These are phyloP conservation scores for Strigops habroptila DNA, from an alignment of 2,113 vertebrate species.

Conservation along the genomic window DNA sequence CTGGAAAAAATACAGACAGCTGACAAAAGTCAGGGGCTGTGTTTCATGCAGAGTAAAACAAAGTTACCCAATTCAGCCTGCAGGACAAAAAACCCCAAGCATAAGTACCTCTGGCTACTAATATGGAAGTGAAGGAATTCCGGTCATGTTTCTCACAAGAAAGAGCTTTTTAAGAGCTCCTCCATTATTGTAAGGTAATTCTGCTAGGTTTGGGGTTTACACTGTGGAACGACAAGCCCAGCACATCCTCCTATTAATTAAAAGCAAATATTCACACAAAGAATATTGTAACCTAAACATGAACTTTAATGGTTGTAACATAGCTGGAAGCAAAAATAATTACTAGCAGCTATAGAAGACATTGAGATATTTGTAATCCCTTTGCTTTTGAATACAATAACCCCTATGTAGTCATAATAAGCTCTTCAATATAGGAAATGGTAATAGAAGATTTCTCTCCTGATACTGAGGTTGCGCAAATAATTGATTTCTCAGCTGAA, in stretches of 20 bases:
- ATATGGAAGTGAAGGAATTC: neutral
- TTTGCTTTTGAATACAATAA: constrained; percentile 51
- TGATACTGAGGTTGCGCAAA: constrained; percentile 33
- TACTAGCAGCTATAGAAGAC: constrained; percentile 28
- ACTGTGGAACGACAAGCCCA: neutral
- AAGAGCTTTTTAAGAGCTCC: neutral
- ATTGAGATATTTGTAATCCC: constrained; percentile 42
- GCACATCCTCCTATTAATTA: constrained; percentile 35
- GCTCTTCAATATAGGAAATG: constrained; percentile 35
- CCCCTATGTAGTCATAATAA: constrained; percentile 30
- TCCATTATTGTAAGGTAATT: neutral
- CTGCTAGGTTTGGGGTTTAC: neutral
- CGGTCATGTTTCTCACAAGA: neutral
- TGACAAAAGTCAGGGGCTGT: constrained; percentile 14
- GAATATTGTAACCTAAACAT: constrained; percentile 42
- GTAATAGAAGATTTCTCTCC: constrained; percentile 22
- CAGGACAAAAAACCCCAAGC: neutral
- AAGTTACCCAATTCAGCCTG: neutral
- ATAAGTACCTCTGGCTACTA: neutral
- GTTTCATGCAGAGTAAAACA: neutral
- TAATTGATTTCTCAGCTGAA: constrained; percentile 50
- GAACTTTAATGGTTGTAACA: constrained; percentile 35
- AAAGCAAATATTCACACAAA: constrained; percentile 31
- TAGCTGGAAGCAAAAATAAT: constrained; percentile 57
- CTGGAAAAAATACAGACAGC: constrained; percentile 15